A percentile compares a stretch with the other conserved stretches of the same genome.
These are phyloP conservation scores for Corydoras sp. DNA, from an alignment of 2,113 vertebrate species.

Conservation along the genomic window DNA sequence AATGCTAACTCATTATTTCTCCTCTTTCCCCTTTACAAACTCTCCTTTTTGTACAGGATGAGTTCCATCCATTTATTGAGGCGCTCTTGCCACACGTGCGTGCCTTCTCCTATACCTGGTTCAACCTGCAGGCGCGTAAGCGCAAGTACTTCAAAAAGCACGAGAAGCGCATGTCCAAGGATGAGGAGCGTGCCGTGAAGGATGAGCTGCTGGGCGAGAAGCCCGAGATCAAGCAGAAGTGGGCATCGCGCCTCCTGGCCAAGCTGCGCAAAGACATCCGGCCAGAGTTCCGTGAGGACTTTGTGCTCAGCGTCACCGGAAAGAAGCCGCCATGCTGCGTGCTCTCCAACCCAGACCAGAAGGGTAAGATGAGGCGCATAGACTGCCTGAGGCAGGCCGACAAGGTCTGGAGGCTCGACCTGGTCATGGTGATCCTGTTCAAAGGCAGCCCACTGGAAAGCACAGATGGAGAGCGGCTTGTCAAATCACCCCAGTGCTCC, in stretches of 20 bases:
- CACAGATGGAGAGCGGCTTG: conserved; percentile 75
- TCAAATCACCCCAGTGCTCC: conserved; percentile 77
- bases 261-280: conserved; percentile 94
- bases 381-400: conserved; percentile 80
- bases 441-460: conserved; percentile 79
- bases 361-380: conserved; percentile 92
- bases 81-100: conserved; percentile 91
- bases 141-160: conserved; percentile 99
- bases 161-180: conserved; percentile 94
- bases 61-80: conserved; percentile 98
- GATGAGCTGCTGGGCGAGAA: conserved; percentile 90
- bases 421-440: conserved; percentile 82
- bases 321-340: conserved; percentile 91
- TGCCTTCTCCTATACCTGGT: conserved; percentile 97
- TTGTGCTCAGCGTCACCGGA: conserved; percentile 91
- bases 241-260: conserved; percentile 88
- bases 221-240: conserved; percentile 95
- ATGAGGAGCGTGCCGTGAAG: conserved; percentile 90
- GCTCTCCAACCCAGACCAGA: conserved; percentile 95
- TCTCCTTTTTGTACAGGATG: conserved; percentile 70
- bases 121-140: conserved; percentile 95
- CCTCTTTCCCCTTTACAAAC: no score
- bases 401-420: conserved; percentile 80
- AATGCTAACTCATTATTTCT: no score
- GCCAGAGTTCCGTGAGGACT: conserved; percentile 92